Conservation (phyloP, 2,797 vertebrate genomes). For the Melanotaenia pygmaea region DNA sequence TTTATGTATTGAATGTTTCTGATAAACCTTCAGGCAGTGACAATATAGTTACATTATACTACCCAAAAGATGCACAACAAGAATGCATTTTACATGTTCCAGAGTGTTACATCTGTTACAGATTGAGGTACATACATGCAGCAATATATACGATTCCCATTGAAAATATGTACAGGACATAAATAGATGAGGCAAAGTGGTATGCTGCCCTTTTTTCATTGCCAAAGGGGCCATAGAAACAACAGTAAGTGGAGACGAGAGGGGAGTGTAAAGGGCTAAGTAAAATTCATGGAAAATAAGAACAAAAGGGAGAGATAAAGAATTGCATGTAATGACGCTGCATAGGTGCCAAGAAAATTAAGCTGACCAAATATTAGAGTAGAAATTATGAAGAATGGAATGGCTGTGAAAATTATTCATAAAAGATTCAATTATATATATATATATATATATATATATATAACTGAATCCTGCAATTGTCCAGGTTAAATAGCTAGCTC, state of each 20-base stretch:
- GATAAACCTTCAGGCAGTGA: constrained; percentile 32
- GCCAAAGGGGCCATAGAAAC: constrained; percentile 33
- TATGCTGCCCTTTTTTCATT: constrained; percentile 51
- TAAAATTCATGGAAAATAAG: constrained; percentile 38
- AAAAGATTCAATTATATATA: constrained; percentile 62
- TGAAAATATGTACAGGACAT: constrained; percentile 30
- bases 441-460: neutral
- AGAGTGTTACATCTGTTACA: constrained; percentile 8
- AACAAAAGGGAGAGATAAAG: constrained; percentile 54
- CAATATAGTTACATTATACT: neutral
- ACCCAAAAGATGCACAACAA: constrained; percentile 3
- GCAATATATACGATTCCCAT: constrained; percentile 5
- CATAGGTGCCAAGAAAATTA: constrained; percentile 53
- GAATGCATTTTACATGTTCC: neutral
- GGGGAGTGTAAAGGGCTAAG: constrained; percentile 46
- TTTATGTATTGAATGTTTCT: constrained; percentile 49
- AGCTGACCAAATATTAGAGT: constrained; percentile 59
- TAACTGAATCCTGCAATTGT: constrained; percentile 6
- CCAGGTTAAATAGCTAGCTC: constrained; percentile 71
- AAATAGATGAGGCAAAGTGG: constrained; percentile 54
- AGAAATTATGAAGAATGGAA: constrained; percentile 65
- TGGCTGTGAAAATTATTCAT: constrained; percentile 69
- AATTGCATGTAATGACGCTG: constrained; percentile 56
- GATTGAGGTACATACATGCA: constrained; percentile 19
- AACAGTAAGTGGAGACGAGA: constrained; percentile 24